These are phyloP conservation scores for Poecilus cupreus DNA, from an alignment of 2,888 invertebrate species.

Conservation along the genomic window DNA sequence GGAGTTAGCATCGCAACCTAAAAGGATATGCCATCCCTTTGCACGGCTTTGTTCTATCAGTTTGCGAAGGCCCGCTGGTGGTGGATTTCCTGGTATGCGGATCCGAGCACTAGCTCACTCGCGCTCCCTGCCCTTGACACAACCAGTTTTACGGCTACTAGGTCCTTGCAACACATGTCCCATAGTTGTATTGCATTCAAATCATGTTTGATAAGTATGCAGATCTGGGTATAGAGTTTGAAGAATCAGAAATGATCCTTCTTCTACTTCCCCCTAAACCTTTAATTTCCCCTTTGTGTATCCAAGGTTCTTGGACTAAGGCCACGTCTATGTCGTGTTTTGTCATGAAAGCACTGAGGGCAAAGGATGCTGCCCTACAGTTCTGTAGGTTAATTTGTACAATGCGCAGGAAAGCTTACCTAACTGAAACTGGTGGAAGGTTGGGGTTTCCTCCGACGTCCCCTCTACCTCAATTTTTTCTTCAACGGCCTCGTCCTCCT, in stretches of 20 bases:
- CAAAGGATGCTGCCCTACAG: background rate
- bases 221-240: background rate
- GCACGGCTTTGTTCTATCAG: too few relatives aligned
- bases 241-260: constrained; percentile 1
- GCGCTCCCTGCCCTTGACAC: background rate
- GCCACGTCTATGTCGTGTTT: background rate
- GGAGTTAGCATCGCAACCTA: too few relatives aligned
- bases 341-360: background rate
- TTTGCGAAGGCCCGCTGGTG: too few relatives aligned
- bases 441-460: background rate
- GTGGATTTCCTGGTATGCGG: too few relatives aligned
- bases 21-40: too few relatives aligned
- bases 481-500: background rate
- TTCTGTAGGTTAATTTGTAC: background rate
- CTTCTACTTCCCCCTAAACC: background rate
- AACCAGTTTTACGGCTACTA: background rate
- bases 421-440: background rate
- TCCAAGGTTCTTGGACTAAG: background rate
- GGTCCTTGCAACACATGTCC: background rate
- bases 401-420: background rate
- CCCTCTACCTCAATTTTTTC: background rate
- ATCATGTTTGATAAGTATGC: constrained; percentile 9
- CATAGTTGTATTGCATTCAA: background rate
- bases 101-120: background rate
- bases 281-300: background rate